Percentiles rank a stretch among this genome's conserved stretches.
These are phyloP conservation scores for Argya squamiceps DNA, from an alignment of 2,797 vertebrate species.

Conservation along the genomic window DNA sequence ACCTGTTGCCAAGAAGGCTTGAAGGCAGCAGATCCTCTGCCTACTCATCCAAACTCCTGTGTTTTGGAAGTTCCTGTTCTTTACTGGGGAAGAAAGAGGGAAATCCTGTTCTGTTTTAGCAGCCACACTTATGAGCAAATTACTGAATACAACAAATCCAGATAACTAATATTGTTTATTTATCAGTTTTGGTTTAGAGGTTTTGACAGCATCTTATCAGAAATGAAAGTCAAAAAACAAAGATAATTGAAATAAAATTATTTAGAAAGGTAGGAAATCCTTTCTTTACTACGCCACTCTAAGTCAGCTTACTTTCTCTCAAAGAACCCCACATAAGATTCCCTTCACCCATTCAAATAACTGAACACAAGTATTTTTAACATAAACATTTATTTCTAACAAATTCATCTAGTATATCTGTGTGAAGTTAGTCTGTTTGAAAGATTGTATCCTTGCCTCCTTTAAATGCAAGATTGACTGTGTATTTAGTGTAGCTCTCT, in stretches of 20 bases:
- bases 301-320: neutral
- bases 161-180: neutral
- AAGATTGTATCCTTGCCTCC: neutral
- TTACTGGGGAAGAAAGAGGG: neutral
- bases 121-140: neutral
- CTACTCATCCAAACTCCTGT: neutral
- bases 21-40: constrained; percentile 7
- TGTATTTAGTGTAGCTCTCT: neutral
- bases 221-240: neutral
- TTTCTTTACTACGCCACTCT: neutral
- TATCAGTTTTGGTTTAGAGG: neutral
- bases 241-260: neutral
- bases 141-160: neutral
- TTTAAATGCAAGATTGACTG: neutral
- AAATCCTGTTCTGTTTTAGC: constrained; percentile 1
- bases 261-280: neutral
- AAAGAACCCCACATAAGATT: neutral
- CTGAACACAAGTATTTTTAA: neutral
- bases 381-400: neutral
- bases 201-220: neutral
- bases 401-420: neutral
- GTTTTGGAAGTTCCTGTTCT: neutral
- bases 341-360: neutral
- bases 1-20: constrained; percentile 8
- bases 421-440: neutral